These are phyloP conservation scores for Vimba vimba DNA, from an alignment of 2,113 vertebrate species.

Conservation along the genomic window DNA sequence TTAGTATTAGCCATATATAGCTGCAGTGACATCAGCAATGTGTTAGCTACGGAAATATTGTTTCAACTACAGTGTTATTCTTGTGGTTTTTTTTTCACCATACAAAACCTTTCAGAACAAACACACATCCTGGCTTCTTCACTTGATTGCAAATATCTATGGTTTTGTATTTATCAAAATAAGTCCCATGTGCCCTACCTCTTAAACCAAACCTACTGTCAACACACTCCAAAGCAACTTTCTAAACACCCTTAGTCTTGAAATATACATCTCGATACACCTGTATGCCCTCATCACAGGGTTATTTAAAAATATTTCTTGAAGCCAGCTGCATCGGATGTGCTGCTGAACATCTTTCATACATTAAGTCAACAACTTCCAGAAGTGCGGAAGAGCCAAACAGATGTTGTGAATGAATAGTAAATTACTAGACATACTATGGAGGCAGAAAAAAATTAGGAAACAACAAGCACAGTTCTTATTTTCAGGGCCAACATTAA, in stretches of 20 bases:
- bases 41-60: not conserved
- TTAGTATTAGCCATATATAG: not conserved
- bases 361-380: conserved; percentile 11
- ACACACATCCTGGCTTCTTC: not conserved
- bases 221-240: not conserved
- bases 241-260: not conserved
- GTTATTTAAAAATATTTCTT: not conserved
- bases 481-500: not conserved
- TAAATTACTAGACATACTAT: not conserved
- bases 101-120: no score
- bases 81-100: not conserved
- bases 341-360: not conserved
- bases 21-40: not conserved
- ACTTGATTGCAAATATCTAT: not conserved
- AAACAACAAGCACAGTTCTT: not conserved
- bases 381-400: conserved; percentile 21
- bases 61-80: not conserved
- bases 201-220: not conserved
- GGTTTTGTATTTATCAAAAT: not conserved
- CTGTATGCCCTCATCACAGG: not conserved
- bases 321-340: conserved; percentile 22
- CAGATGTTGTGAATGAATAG: conserved; percentile 21
- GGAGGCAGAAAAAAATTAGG: not conserved
- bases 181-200: not conserved
- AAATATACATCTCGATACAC: conserved; percentile 5